Evolutionary conservation across 1,140 invertebrate species (phyloP).

Genomic region (Apis mellifera): DNA sequence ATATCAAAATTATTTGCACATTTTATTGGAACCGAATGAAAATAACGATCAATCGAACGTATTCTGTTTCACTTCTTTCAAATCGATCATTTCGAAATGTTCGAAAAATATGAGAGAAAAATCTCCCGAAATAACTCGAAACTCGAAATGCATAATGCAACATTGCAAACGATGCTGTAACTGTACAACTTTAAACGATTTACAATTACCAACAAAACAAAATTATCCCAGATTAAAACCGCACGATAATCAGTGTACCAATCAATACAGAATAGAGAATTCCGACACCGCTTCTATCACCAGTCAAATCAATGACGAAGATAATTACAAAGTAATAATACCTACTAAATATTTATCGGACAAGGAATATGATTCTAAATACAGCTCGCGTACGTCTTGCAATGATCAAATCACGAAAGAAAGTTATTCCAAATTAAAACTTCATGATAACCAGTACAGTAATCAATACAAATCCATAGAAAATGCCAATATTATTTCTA

Average conservation of each 20-base stretch:
- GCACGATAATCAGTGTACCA: not conserved
- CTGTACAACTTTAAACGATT: too few relatives aligned
- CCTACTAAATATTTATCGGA: too few relatives aligned
- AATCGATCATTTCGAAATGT: not conserved
- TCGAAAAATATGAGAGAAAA: not conserved
- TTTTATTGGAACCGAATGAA: not conserved
- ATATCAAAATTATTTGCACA: not conserved
- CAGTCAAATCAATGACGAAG: not conserved
- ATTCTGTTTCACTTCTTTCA: not conserved
- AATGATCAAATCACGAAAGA: too few relatives aligned
- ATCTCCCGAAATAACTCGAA: not conserved
- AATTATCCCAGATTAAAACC: too few relatives aligned
- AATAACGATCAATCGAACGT: not conserved
- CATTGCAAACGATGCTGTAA: not conserved
- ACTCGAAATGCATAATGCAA: not conserved
- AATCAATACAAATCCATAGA: not conserved
- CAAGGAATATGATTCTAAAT: not conserved
- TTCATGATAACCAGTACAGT: fast-evolving
- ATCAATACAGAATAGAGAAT: not conserved
- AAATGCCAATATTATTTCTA: not conserved
- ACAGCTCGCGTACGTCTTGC: too few relatives aligned
- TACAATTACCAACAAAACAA: not conserved
- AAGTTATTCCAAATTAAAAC: not conserved
- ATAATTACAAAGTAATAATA: too few relatives aligned
- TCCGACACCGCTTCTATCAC: too few relatives aligned